Conservation (phyloP, 2,113 vertebrate species). For the Cebidichthys violaceus region DNA sequence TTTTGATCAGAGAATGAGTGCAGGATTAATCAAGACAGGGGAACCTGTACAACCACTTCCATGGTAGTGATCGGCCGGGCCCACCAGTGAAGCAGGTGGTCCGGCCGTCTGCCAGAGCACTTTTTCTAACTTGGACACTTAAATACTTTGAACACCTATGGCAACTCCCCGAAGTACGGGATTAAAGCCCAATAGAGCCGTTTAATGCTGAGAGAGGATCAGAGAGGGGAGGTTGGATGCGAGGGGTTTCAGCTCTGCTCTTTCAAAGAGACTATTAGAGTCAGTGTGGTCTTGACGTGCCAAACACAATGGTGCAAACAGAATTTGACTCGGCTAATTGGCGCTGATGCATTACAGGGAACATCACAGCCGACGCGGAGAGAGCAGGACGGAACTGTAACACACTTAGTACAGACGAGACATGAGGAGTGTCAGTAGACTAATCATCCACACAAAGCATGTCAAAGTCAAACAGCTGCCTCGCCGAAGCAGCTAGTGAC, state of each 20-base stretch:
- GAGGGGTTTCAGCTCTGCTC: not conserved
- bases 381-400: slow-evolving; percentile 13
- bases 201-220: slow-evolving; percentile 20
- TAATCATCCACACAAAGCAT: slow-evolving; percentile 6
- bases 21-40: not conserved
- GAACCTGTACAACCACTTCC: not conserved
- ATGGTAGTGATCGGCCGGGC: not conserved
- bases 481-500: slow-evolving; percentile 2
- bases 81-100: slow-evolving; percentile 51
- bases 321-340: slow-evolving; percentile 43
- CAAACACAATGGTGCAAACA: slow-evolving; percentile 6
- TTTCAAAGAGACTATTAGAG: slow-evolving; percentile 4
- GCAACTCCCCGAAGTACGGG: slow-evolving; percentile 5
- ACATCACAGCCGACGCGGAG: slow-evolving; percentile 31
- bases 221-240: slow-evolving; percentile 17
- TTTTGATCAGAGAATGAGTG: not conserved
- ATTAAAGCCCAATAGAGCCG: slow-evolving; percentile 15
- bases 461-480: slow-evolving; percentile 25
- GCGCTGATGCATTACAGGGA: slow-evolving; percentile 36
- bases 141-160: slow-evolving; percentile 37
- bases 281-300: not conserved
- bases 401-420: slow-evolving; percentile 7
- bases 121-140: slow-evolving; percentile 35
- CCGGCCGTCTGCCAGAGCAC: slow-evolving; percentile 35
- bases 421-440: slow-evolving; percentile 20